phyloP scores from a whole-genome alignment of 2,113 vertebrate genomes.

The Labeo rohita region DNA sequence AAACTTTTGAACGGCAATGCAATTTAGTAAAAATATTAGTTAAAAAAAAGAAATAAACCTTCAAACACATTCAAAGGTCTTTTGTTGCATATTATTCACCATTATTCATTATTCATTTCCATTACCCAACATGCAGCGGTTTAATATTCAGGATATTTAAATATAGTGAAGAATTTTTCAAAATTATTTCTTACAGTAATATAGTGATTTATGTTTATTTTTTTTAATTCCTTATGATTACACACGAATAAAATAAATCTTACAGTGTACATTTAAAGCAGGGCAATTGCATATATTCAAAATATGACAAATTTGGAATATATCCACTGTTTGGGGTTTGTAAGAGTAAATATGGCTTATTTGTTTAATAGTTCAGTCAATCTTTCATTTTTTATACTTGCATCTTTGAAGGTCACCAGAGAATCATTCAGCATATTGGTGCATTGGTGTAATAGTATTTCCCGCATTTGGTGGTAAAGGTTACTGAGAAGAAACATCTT shows the following conservation, averaged over 20 bases:
- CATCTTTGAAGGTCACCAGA: not conserved
- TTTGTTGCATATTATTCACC: no score
- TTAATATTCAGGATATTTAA: not conserved
- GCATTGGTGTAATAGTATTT: not conserved
- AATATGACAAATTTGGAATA: not conserved
- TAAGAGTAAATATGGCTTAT: no score
- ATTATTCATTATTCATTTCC: no score
- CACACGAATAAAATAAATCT: not conserved
- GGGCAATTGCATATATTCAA: not conserved
- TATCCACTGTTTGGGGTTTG: not conserved
- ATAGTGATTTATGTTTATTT: not conserved
- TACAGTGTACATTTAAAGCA: not conserved
- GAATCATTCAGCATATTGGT: not conserved
- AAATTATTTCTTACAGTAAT: not conserved
- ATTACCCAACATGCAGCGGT: no score
- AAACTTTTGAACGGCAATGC: no score
- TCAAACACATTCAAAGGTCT: no score
- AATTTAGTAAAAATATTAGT: no score
- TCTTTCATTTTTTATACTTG: not conserved
- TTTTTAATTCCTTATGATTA: not conserved
- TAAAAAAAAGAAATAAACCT: no score
- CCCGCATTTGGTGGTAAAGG: not conserved
- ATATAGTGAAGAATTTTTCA: not conserved
- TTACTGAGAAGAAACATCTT: not conserved
- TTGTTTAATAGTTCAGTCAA: not conserved